Evolutionary conservation across 2,888 invertebrate species (phyloP).

Genomic region (Sericinus montela): DNA sequence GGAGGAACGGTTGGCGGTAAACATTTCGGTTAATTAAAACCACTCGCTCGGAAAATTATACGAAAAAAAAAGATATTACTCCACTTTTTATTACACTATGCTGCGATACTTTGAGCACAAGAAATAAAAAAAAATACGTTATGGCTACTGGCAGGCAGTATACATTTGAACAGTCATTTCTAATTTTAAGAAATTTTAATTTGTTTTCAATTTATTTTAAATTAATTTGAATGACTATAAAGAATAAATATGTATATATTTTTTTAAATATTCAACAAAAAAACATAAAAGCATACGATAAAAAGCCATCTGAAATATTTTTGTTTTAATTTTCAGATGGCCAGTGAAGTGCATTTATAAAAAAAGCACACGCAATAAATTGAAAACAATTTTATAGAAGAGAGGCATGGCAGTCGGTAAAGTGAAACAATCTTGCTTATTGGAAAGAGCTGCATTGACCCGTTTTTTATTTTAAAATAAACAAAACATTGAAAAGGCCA

Average conservation of each 20-base stretch:
- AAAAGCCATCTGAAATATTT: too few relatives aligned
- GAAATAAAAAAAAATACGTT: neutral
- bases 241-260: too few relatives aligned
- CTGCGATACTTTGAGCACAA: neutral
- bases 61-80: neutral
- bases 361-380: conserved; percentile 2
- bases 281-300: too few relatives aligned
- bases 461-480: conserved; percentile 12
- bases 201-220: too few relatives aligned
- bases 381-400: conserved; percentile 1
- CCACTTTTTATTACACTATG: conserved; percentile 4
- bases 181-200: too few relatives aligned
- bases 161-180: too few relatives aligned
- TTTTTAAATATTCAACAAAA: too few relatives aligned
- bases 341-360: neutral
- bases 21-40: conserved; percentile 17
- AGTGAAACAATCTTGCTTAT: conserved; percentile 17
- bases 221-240: too few relatives aligned
- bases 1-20: neutral
- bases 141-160: too few relatives aligned
- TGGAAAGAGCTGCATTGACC: conserved; percentile 15
- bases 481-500: conserved; percentile 19
- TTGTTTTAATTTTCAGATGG: too few relatives aligned
- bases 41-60: conserved; percentile 3
- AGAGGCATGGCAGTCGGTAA: neutral